These are phyloP conservation scores for Campoletis raptor DNA, from an alignment of 2,888 invertebrate species.

Conservation along the genomic window DNA sequence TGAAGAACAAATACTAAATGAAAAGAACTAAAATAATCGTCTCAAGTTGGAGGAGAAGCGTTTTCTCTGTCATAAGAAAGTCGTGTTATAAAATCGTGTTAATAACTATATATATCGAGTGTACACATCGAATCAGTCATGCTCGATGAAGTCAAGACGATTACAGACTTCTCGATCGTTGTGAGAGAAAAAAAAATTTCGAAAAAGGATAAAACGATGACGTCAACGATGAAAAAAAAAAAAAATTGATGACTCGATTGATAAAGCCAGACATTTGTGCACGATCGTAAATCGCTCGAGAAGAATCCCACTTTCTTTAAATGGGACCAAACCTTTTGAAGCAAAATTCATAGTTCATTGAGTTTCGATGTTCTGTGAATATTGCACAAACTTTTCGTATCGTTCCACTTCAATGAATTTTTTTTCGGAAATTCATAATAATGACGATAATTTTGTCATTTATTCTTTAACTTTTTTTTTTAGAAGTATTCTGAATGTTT, in stretches of 20 bases:
- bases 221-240: not conserved
- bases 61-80: not conserved
- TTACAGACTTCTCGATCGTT: slow-evolving; percentile 58
- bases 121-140: slow-evolving; percentile 69
- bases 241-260: slow-evolving; percentile 34
- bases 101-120: slow-evolving; percentile 58
- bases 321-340: not conserved
- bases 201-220: slow-evolving; percentile 10
- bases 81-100: not conserved
- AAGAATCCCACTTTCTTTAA: not conserved
- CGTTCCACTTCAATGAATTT: not conserved
- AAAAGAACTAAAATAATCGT: not conserved
- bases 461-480: not conserved
- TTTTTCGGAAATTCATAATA: not conserved
- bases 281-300: not conserved
- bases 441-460: not conserved
- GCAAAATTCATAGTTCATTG: not conserved
- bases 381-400: not conserved
- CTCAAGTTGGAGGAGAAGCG: not conserved
- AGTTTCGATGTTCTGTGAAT: not conserved
- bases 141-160: slow-evolving; percentile 67
- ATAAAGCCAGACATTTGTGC: not conserved
- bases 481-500: not conserved
- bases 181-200: slow-evolving; percentile 1
- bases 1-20: not conserved